phyloP scores from a whole-genome alignment of 2,797 vertebrate genomes.

The Peromyscus nudipes region DNA sequence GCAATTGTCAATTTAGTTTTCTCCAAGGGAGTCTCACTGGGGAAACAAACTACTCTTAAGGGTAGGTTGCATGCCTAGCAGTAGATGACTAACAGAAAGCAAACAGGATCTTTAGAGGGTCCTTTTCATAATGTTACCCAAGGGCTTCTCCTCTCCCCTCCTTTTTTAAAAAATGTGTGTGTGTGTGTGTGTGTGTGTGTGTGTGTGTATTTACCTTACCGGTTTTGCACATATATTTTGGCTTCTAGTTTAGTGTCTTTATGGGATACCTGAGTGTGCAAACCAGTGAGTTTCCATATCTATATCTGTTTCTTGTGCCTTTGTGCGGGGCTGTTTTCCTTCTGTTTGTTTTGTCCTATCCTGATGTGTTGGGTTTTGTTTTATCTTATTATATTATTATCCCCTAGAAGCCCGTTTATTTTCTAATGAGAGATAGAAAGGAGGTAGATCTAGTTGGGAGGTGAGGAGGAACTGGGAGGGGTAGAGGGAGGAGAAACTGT shows the following conservation, averaged over 20 bases:
- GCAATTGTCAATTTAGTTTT: neutral
- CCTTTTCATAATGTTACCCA: no score
- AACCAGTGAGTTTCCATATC: neutral
- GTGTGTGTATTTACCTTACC: no score
- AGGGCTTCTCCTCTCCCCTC: neutral
- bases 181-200: no score
- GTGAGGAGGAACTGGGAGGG: neutral
- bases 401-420: neutral
- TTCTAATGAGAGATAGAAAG: neutral
- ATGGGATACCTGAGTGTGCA: neutral
- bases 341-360: neutral
- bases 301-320: neutral
- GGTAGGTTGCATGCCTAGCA: no score
- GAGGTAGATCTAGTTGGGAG: neutral
- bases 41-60: no score
- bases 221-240: no score
- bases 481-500: neutral
- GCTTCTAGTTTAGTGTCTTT: neutral
- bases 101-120: no score
- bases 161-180: no score
- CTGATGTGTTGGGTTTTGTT: neutral
- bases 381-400: neutral
- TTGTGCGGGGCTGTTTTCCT: neutral
- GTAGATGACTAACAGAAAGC: no score
- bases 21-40: neutral